A percentile compares a stretch with the other conserved stretches of the same genome.
phyloP scores from a whole-genome alignment of 2,888 invertebrate species.

The Margaritifera margaritifera region DNA sequence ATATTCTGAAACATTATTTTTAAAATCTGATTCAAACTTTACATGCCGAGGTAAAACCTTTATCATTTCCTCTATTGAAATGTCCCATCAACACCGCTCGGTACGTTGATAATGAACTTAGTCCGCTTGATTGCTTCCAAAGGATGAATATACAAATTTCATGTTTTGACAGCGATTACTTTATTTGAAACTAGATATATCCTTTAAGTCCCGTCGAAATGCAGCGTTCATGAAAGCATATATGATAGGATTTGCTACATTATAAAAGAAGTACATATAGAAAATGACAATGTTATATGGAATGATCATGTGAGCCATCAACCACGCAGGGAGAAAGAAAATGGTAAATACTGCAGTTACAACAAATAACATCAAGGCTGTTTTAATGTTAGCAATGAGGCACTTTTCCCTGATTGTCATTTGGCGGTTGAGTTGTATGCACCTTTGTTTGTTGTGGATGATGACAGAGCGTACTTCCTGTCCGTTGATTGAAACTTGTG shows the following conservation, averaged over 20 bases:
- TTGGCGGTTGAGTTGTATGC: conserved; percentile 30
- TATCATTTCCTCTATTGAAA: no score
- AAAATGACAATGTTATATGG: conserved; percentile 62
- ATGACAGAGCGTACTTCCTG: conserved; percentile 24
- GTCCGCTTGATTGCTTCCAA: no score
- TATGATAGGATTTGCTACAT: conserved; percentile 71
- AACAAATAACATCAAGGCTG: conserved; percentile 71
- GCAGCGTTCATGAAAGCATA: conserved; percentile 72
- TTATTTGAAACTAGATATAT: conserved; percentile 23
- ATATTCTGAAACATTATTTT: no score
- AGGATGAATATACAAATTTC: no score
- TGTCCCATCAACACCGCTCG: no score
- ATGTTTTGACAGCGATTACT: not conserved
- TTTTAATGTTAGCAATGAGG: conserved; percentile 66
- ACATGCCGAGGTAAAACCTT: no score
- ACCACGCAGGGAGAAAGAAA: conserved; percentile 70
- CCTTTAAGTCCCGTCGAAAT: conserved; percentile 65
- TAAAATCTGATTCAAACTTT: no score
- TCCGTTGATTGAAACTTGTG: conserved; percentile 25
- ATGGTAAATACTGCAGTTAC: conserved; percentile 70
- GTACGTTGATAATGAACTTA: no score
- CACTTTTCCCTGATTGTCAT: conserved; percentile 53
- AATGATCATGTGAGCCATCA: conserved; percentile 62
- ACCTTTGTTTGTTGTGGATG: conserved; percentile 14
- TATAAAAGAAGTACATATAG: conserved; percentile 71